Evolutionary conservation across 2,113 vertebrate species (phyloP).

Genomic region (Serilophus lunatus): DNA sequence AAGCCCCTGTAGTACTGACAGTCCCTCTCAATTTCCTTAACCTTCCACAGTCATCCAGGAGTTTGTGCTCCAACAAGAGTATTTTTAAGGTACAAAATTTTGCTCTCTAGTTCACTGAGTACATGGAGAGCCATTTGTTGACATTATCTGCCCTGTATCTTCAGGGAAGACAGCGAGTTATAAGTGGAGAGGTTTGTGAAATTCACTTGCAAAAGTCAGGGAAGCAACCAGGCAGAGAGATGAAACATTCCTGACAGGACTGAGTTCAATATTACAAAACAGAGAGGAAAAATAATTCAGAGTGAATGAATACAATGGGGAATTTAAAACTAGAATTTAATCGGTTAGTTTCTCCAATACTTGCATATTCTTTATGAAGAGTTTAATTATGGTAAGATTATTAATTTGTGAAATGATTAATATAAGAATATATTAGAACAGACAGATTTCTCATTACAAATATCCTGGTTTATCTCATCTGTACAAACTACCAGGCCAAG

Average conservation of each 20-base stretch:
- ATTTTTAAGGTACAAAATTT: background rate
- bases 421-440: background rate
- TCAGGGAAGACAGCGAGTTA: background rate
- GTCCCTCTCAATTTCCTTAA: background rate
- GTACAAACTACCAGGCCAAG: background rate
- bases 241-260: background rate
- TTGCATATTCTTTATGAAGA: background rate
- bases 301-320: background rate
- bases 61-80: background rate
- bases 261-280: background rate
- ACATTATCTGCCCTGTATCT: conserved; percentile 5
- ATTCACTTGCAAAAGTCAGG: background rate
- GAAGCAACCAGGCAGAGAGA: background rate
- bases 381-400: background rate
- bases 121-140: background rate
- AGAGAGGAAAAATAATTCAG: background rate
- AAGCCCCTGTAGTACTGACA: background rate
- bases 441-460: background rate
- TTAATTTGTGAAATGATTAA: conserved; percentile 6
- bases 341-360: background rate
- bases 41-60: background rate
- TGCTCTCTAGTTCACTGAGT: background rate
- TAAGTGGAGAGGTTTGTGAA: background rate
- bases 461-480: background rate
- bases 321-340: background rate